Evolutionary conservation across 2,113 vertebrate genomes (phyloP).

Genomic region (Perccottus glenii): DNA sequence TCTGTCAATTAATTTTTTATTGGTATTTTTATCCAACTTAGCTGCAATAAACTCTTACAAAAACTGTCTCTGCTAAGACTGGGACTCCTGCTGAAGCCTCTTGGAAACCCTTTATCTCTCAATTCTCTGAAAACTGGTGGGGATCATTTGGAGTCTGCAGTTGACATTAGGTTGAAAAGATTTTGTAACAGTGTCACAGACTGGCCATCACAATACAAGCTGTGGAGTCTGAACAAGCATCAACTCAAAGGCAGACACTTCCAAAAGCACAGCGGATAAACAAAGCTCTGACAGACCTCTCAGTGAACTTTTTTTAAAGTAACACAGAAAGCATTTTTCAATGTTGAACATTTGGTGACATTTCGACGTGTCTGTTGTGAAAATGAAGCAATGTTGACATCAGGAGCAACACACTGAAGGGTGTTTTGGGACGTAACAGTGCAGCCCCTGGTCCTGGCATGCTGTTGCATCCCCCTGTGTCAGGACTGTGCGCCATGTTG

Average conservation of each 20-base stretch:
- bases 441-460: slow-evolving; percentile 60
- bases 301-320: neutral
- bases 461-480: slow-evolving; percentile 70
- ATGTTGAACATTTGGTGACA: neutral
- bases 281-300: neutral
- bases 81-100: neutral
- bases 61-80: neutral
- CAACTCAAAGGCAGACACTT: neutral
- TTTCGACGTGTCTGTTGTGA: slow-evolving; percentile 7
- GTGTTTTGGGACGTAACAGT: slow-evolving; percentile 22
- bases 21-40: neutral
- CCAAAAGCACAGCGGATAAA: neutral
- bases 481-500: slow-evolving; percentile 77
- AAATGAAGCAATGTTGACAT: slow-evolving; percentile 19
- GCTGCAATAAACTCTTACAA: neutral
- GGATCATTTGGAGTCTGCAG: slow-evolving; percentile 15
- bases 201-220: slow-evolving; percentile 11
- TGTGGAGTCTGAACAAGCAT: slow-evolving; percentile 7
- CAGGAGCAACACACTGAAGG: slow-evolving; percentile 27
- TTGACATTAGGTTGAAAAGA: slow-evolving; percentile 9
- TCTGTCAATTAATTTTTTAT: neutral
- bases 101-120: neutral
- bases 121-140: neutral
- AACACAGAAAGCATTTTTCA: slow-evolving; percentile 1
- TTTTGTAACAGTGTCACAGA: slow-evolving; percentile 10